A percentile compares a stretch with the other conserved stretches of the same genome.
Conservation (phyloP, 2,888 invertebrate genomes). For the Cactoblastis cactorum region DNA sequence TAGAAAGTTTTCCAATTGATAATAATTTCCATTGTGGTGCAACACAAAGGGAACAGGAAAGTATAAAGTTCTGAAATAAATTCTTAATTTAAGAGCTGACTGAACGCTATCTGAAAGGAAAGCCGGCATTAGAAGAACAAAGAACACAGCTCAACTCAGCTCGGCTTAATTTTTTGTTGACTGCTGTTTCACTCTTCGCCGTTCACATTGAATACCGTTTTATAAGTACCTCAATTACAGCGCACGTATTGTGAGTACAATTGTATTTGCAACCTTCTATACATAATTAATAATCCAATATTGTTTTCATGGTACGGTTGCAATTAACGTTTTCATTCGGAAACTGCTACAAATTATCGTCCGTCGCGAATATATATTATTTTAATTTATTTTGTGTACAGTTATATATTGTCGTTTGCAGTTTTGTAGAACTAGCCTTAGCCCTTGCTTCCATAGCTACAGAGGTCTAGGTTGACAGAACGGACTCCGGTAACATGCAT, state of each 20-base stretch:
- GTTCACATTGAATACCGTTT: slow-evolving; percentile 44
- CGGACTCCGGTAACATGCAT: no score
- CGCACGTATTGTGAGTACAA: neutral
- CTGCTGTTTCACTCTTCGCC: slow-evolving; percentile 54
- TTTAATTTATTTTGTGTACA: no score
- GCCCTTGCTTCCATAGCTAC: no score
- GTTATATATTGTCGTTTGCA: no score
- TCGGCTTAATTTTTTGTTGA: slow-evolving; percentile 59
- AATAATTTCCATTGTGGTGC: slow-evolving; percentile 75
- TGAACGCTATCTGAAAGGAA: slow-evolving; percentile 71
- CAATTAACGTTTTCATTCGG: neutral
- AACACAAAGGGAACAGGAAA: slow-evolving; percentile 70
- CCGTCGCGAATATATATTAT: no score
- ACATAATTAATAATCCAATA: neutral
- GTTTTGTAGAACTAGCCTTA: no score
- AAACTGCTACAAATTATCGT: neutral
- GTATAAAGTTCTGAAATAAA: slow-evolving; percentile 75
- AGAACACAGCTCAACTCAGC: slow-evolving; percentile 51
- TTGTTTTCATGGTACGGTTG: neutral
- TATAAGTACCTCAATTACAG: slow-evolving; percentile 12
- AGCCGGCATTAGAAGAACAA: slow-evolving; percentile 71
- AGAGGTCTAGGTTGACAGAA: no score
- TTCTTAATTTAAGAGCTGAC: slow-evolving; percentile 74
- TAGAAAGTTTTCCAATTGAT: slow-evolving; percentile 73
- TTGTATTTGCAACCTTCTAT: neutral